Conservation (phyloP, 2,797 vertebrate species). For the Sebastes matsubarae region DNA sequence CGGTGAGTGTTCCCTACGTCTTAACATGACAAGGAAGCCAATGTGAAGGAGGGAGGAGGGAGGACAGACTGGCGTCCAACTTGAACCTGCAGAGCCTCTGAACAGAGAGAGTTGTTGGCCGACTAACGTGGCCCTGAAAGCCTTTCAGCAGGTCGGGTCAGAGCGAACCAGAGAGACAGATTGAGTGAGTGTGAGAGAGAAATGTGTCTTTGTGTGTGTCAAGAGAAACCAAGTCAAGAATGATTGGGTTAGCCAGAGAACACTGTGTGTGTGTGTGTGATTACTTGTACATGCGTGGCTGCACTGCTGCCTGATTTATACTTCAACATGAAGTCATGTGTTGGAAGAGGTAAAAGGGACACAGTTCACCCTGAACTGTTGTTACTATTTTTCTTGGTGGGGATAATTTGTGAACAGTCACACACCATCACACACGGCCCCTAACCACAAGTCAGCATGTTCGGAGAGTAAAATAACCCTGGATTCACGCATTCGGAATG, state of each 20-base stretch:
- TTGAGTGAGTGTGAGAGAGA: slow-evolving; percentile 38
- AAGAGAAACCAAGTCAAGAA: too few relatives aligned
- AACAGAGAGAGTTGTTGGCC: slow-evolving; percentile 35
- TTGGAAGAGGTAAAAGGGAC: slow-evolving; percentile 14
- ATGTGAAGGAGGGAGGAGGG: slow-evolving; percentile 23
- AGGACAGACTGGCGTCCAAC: slow-evolving; percentile 20
- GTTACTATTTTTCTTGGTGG: slow-evolving; percentile 12
- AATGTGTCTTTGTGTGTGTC: slow-evolving; percentile 5
- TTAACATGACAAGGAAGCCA: background rate
- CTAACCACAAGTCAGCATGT: slow-evolving; percentile 12
- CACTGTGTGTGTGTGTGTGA: background rate
- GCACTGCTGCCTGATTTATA: slow-evolving; percentile 11
- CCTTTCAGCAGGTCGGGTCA: slow-evolving; percentile 51
- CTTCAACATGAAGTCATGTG: slow-evolving; percentile 30
- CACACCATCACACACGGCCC: background rate
- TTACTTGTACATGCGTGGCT: slow-evolving; percentile 5
- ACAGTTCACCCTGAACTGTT: background rate
- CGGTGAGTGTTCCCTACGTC: background rate
- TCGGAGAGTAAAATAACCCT: background rate
- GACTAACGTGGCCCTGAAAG: slow-evolving; percentile 29
- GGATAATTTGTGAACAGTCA: slow-evolving; percentile 27
- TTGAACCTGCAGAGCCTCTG: slow-evolving; percentile 11
- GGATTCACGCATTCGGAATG: background rate
- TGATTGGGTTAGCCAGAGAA: too few relatives aligned
- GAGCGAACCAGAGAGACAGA: slow-evolving; percentile 14